A percentile compares a stretch with the other conserved stretches of the same genome.
These are phyloP conservation scores for Margarornis squamiger DNA, from an alignment of 2,797 vertebrate species.

Conservation along the genomic window DNA sequence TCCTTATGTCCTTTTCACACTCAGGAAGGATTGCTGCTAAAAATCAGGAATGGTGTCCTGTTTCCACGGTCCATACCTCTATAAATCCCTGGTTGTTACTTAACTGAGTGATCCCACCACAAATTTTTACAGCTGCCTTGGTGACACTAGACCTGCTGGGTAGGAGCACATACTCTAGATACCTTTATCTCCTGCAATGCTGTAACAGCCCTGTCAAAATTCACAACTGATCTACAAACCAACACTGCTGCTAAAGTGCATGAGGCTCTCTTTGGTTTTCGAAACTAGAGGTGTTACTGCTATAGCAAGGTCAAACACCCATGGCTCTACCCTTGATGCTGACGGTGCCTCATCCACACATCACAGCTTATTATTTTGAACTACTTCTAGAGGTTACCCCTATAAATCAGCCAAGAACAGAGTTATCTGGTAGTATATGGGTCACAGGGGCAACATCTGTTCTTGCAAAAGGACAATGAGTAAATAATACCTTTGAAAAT, in stretches of 20 bases:
- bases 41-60: neutral
- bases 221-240: neutral
- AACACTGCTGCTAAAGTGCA: neutral
- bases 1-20: accelerated
- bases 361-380: neutral
- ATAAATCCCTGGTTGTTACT: neutral
- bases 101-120: neutral
- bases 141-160: neutral
- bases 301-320: neutral
- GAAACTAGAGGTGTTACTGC: neutral
- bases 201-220: neutral
- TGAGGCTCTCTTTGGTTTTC: neutral
- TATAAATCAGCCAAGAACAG: neutral
- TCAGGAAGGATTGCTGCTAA: neutral
- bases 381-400: neutral
- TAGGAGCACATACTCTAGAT: neutral
- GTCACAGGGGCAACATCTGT: neutral
- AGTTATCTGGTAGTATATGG: neutral
- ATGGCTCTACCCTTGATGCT: neutral
- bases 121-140: neutral
- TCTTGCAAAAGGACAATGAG: neutral
- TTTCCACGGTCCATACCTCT: neutral
- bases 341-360: neutral
- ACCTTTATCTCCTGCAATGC: neutral
- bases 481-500: neutral